Evolutionary conservation across 2,797 vertebrate genomes (phyloP), one percentile per base, ranked within the genome.

Genomic region (Propithecus deckenii): DNA sequence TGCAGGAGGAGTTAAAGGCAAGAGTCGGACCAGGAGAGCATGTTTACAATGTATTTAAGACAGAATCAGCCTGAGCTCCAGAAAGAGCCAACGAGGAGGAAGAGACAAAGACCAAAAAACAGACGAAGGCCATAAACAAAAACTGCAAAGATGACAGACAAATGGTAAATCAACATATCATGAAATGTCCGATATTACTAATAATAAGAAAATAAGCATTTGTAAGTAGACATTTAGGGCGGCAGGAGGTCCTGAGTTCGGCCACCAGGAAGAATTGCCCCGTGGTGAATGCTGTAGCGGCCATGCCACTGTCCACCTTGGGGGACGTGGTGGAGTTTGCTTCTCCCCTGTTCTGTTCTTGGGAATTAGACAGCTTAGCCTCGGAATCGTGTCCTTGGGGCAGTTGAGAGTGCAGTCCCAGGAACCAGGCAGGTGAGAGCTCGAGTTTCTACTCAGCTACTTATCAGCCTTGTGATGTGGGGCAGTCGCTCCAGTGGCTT

Each of bases 321-420:
- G 10, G 23, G 32, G 5, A 32, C 6, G 2, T 1, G 13, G 20
- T 59, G 1, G 32, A 15, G 22, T 13, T n/a, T 10, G 35, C 13
- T 12, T 57, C 74, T 65, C 32, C 35, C 46, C 50, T 0, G 1
- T 3, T 71, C 43, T 57, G 5, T 4, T 71, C 32, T 50, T 41
- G 61, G 41, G 50, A 35, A 30, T 35, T 0, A 2, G 5, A 22
- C 22, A 69, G 2, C 11, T 69, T 35, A 30, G 75, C 52, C 14
- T 32, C n/a, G 8, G 32, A 30, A 28, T 14, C 0, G 0, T 35
- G 38, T 81, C 32, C 61, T 28, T 1, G 1, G 38, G 30, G 30
- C n/a, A 0, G 2, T 0, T 15, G 22, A 32, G 41, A 7, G 1
- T 4, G 72, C 0, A 5, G 30, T 38, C n/a, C 48, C 50, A n/a